Conservation (phyloP, 2,797 vertebrate genomes). For the Phrynocephalus vlangalii region DNA sequence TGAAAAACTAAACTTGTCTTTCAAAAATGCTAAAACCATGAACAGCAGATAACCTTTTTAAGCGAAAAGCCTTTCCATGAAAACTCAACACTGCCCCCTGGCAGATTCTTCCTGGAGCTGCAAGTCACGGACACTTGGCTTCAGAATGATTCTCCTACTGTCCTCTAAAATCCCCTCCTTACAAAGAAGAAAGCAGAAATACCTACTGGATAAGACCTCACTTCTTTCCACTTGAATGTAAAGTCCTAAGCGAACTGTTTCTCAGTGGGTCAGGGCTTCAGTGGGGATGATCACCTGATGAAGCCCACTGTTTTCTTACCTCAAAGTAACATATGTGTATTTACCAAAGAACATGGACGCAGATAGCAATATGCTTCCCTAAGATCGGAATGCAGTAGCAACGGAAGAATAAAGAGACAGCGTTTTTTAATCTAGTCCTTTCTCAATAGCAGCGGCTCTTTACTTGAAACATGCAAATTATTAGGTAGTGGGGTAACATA, state of each 20-base stretch:
- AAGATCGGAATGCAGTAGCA: background rate
- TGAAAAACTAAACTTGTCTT: background rate
- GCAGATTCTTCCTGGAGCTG: background rate
- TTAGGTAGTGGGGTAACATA: background rate
- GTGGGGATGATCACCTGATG: too few relatives aligned
- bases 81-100: slow-evolving; percentile 1
- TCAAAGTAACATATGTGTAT: too few relatives aligned
- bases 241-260: background rate
- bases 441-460: background rate
- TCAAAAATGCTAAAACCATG: background rate
- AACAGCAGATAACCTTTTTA: background rate
- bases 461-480: background rate
- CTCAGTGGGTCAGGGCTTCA: too few relatives aligned
- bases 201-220: background rate
- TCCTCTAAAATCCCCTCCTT: background rate
- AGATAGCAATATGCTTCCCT: background rate
- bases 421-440: background rate
- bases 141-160: too few relatives aligned
- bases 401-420: background rate
- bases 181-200: background rate
- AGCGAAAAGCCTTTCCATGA: background rate
- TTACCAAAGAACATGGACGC: background rate
- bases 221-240: background rate
- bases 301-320: background rate
- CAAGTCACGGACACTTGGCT: background rate